phyloP scores from a whole-genome alignment of 2,113 vertebrate genomes.

The Nyctibius bracteatus region DNA sequence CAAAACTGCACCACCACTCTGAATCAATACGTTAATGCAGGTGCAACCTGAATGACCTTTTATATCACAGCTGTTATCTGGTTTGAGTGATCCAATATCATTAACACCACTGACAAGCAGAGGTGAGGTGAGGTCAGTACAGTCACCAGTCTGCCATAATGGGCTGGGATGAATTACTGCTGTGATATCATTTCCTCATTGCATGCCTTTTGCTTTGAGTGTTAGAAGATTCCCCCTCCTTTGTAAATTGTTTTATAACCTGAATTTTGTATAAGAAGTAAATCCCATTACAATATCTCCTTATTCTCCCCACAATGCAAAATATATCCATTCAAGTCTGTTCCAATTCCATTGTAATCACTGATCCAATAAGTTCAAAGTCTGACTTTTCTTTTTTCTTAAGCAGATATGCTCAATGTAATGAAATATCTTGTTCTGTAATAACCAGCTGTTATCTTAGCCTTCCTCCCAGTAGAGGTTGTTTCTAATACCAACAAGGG shows the following conservation, averaged over 20 bases:
- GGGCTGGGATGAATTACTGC: neutral
- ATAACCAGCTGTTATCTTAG: slow-evolving; percentile 50
- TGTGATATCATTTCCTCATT: neutral
- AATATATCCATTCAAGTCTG: neutral
- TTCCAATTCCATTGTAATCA: neutral
- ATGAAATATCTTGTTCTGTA: slow-evolving; percentile 39
- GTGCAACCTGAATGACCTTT: neutral
- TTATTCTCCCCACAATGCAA: neutral
- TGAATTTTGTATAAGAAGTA: neutral
- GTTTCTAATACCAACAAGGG: slow-evolving; percentile 39
- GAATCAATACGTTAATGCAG: neutral
- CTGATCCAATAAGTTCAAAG: slow-evolving; percentile 29
- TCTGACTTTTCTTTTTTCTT: neutral
- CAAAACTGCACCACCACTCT: neutral
- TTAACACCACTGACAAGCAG: neutral
- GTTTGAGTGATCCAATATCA: neutral
- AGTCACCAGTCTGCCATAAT: neutral
- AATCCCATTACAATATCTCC: neutral
- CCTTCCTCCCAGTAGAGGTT: slow-evolving; percentile 20
- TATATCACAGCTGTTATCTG: neutral
- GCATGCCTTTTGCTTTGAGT: neutral
- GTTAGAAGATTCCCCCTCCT: neutral
- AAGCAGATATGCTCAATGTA: neutral
- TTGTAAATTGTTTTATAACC: neutral
- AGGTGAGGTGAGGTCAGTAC: neutral